Evolutionary conservation across 2,113 vertebrate genomes (phyloP).

Genomic region (Erythrocercus mccallii): DNA sequence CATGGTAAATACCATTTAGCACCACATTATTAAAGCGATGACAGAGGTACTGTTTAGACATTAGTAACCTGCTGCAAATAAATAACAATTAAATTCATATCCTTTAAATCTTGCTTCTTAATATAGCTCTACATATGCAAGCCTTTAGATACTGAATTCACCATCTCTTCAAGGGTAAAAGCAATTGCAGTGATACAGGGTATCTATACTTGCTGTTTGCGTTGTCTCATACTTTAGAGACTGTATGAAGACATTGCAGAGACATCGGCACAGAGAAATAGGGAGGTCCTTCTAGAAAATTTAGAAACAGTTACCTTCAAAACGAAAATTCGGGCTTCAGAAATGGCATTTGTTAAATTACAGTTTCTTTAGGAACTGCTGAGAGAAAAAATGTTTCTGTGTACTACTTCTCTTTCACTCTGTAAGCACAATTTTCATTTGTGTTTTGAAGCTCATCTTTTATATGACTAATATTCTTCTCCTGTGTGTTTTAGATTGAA

Average conservation of each 20-base stretch:
- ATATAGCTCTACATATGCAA: background rate
- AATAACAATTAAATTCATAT: background rate
- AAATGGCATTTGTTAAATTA: background rate
- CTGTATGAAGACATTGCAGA: background rate
- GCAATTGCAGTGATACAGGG: background rate
- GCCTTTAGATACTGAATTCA: background rate
- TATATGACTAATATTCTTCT: background rate
- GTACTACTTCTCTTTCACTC: background rate
- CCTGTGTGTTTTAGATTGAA: constrained; percentile 81
- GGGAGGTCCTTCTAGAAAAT: background rate
- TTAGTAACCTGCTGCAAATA: background rate
- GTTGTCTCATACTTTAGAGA: background rate
- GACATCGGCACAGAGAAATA: background rate
- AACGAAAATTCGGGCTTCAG: background rate
- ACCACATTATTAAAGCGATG: background rate
- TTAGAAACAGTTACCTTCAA: background rate
- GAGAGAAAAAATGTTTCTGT: background rate
- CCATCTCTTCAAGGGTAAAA: background rate
- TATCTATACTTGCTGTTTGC: background rate
- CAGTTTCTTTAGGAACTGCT: background rate
- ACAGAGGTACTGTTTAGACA: background rate
- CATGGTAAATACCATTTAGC: constrained; percentile 78
- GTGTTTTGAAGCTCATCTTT: background rate
- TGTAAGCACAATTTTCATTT: background rate
- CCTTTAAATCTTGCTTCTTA: background rate